Base-by-base conservation (phyloP, 2,113 vertebrate genomes). In the Athene cunicularia region DNA sequence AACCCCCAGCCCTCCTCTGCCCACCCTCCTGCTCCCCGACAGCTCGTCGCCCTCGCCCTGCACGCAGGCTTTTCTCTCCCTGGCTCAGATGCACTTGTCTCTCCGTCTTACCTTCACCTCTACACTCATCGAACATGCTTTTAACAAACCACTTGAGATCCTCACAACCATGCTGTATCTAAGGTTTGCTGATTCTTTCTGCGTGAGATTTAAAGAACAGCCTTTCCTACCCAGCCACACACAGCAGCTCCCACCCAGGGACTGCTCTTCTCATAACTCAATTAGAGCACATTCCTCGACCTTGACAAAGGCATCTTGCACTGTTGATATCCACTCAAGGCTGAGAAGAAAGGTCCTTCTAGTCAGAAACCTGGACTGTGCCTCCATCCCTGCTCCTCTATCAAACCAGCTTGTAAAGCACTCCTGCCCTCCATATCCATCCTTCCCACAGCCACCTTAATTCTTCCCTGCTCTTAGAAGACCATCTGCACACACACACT, bases 121-220 rank as follows among this genome's bases (percentile, higher is more conserved):
- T 66, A 45, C 70, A 43, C 39, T 93, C 86, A 66, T 62, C 20
- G 8, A 91, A 93, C 39, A 85, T 5, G 47, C 76, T 94, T 91
- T 92, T 74, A 95, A 96, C 94, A 95, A 96, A 91, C 22, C 94
- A 94, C 89, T 45, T 33, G 91, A 94, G 94, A 95, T 70, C 43
- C 86, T 75, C 52, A 9, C 60, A 74, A 72, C 55, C 76, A 35
- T 56, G 32, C 56, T 87, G 80, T 52, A 55, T 20, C 50, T 43
- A 77, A 89, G 76, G 59, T 71, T 50, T 81, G 52, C 84, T 35
- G 73, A 89, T 75, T 79, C 52, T 7, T 82, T 56, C 80, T 85
- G 68, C 21, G 0, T 43, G 86, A 67, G 60, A 84, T 90, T 77
- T 86, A 74, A 84, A 84, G 83, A 92, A 81, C 83, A 94, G 52